Base-by-base conservation (phyloP, 2,113 vertebrate species). In the Butorides virescens region DNA sequence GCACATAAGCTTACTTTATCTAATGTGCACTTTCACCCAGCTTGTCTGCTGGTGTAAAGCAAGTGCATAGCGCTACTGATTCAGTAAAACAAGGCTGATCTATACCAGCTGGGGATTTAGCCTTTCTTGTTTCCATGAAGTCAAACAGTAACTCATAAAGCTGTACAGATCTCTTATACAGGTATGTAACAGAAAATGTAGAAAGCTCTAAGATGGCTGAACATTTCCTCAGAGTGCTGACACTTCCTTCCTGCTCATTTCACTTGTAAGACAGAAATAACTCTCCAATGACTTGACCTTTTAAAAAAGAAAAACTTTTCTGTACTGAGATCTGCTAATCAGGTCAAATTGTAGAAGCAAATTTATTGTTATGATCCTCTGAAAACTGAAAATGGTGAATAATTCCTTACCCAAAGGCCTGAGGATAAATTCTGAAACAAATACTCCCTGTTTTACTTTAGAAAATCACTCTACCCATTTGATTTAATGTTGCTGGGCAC, bases 401-500 rank as follows among this genome's bases (percentile, higher is more conserved):
- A 88, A 80, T 86, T 83, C 34, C 71, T 88, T 77, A 68, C 50
- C 30, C 21, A 78, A 73, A 89, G 56, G 46, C 82, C 47, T 34
- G 47, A 93, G 65, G 66, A 92, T 59, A 86, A 92, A 78, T 67
- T 86, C 72, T 91, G 83, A 89, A 86, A 89, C 23, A 89, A 92
- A 65, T 11, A 39, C 13, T 86, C 75, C 61, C 67, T 66, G 13
- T 9, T 93, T 74, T 36, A 90, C 34, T 58, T 36, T 27, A 61
- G 27, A 84, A 84, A 94, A 84, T 91, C 65, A 68, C 78, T 50
- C 63, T 26, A 63, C 6, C 25, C 15, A 4, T 84, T 84, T 91
- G 72, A 93, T 94, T 93, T 91, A 86, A 53, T 26, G 66, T 86
- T 86, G 66, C 65, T 86, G 55, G 80, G 59, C 61, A 81, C 18